Base-by-base conservation (phyloP, 2,888 invertebrate species). In the Acrobeloides nanus region DNA sequence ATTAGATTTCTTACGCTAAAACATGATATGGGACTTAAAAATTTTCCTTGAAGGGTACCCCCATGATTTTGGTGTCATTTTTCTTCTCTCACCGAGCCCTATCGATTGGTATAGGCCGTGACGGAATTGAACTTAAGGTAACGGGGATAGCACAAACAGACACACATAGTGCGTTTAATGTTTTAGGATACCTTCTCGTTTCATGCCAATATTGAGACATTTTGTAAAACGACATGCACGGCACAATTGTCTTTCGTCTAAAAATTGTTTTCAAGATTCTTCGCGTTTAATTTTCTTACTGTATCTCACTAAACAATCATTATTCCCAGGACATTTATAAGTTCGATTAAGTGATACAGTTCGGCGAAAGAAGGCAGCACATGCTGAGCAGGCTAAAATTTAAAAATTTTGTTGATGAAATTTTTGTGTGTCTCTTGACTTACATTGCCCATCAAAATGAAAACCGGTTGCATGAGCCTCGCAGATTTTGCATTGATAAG, bases 381-480 rank as follows among this genome's bases (percentile, higher is more conserved):
- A 69, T 1, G 69, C 69, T 1, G 55, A 45, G 26, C 55, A 38
- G 12, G n/a, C 12, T n/a, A 37, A 12, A 40, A 21, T 39, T 37
- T 37, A 12, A 37, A 40, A 40, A 15, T 37, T 43, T 12, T n/a
- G 15, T 15, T 12, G 12, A 44, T 38, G 7, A 5, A 6, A 42
- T 10, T 6, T 10, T 44, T 8, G 8, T 18, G 18, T 7, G 5
- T 31, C 46, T 12, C 46, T 26, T 7, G 48, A 31, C 17, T 55
- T 59, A 34, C 66, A 68, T 48, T 70, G 69, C 1, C 65, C 70
- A 15, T 62, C 66, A 40, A 70, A 70, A 43, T 70, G 70, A 40
- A 60, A 68, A 1, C 70, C 70, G 17, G 70, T 68, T 5, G 70
- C 70, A 51, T 69, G 67, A 1, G 70, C 68, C n/a, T 42, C 24